Percentiles rank a stretch among this genome's conserved stretches.
These are phyloP conservation scores for Nephrotoma flavescens DNA, from an alignment of 2,888 invertebrate species.

Conservation along the genomic window DNA sequence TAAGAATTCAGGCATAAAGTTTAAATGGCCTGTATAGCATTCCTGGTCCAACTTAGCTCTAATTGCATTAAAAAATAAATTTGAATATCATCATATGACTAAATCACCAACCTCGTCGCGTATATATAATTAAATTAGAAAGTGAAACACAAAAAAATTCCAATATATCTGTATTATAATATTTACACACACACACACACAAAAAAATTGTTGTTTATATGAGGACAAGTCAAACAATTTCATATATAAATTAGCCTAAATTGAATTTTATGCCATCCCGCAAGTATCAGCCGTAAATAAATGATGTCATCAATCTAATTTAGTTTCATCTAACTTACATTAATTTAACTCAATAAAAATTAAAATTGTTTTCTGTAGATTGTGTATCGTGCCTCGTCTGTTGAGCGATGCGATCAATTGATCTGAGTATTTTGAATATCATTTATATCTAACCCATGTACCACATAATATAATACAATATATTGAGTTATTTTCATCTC, in stretches of 20 bases:
- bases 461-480: too few species aligned
- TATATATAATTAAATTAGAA: not conserved
- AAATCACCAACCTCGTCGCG: not conserved
- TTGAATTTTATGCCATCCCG: slow-evolving; percentile 16
- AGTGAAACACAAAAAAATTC: not conserved
- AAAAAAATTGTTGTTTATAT: slow-evolving; percentile 1
- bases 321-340: slow-evolving; percentile 4
- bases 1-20: too few species aligned
- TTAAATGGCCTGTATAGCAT: too few species aligned
- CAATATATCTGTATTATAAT: not conserved
- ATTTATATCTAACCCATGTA: not conserved
- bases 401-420: not conserved
- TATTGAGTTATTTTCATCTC: not conserved
- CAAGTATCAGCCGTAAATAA: slow-evolving; percentile 11
- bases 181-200: not conserved
- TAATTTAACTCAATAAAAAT: slow-evolving; percentile 1
- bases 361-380: not conserved
- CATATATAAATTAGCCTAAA: slow-evolving; percentile 15
- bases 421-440: not conserved
- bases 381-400: not conserved
- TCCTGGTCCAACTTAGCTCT: too few species aligned
- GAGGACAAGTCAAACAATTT: slow-evolving; percentile 14
- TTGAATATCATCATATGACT: not conserved
- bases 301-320: slow-evolving; percentile 14
- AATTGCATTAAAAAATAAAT: too few species aligned